Conservation (phyloP, 1,140 invertebrate genomes). For the Hestina assimilis region DNA sequence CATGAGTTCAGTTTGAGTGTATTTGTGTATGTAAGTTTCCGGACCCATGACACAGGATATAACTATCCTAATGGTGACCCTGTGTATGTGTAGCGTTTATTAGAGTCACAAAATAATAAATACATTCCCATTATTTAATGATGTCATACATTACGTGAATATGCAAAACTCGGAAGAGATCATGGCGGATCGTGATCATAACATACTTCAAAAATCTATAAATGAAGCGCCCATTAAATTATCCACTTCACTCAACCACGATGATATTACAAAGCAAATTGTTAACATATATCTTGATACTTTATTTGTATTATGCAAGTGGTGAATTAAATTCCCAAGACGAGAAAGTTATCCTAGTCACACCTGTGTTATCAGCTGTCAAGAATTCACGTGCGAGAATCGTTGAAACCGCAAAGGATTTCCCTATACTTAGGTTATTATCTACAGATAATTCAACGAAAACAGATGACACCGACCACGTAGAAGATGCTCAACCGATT, state of each 20-base stretch:
- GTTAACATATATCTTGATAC: constrained; percentile 5
- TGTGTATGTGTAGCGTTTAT: too few species aligned
- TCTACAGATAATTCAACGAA: constrained; percentile 29
- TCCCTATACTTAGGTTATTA: constrained; percentile 51
- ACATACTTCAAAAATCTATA: constrained; percentile 44
- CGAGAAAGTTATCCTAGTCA: constrained; percentile 41
- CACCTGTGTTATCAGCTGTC: constrained; percentile 50
- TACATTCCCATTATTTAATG: constrained; percentile 12
- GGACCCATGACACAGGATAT: too few species aligned
- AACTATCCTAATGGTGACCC: too few species aligned
- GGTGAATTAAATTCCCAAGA: constrained; percentile 20
- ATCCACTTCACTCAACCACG: constrained; percentile 7
- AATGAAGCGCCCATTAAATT: constrained; percentile 37
- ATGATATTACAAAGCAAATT: constrained; percentile 18
- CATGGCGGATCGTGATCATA: constrained; percentile 45
- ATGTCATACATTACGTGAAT: constrained; percentile 16
- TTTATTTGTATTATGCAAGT: constrained; percentile 1
- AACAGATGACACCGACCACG: constrained; percentile 15
- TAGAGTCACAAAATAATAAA: too few species aligned
- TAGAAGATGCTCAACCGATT: constrained; percentile 33
- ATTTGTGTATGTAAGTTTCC: too few species aligned
- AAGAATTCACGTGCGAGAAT: constrained; percentile 37
- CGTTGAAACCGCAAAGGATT: constrained; percentile 64
- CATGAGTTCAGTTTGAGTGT: too few species aligned
- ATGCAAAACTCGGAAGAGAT: constrained; percentile 23